A percentile compares a stretch with the other conserved stretches of the same genome.
Evolutionary conservation across 2,113 vertebrate species (phyloP).

Genomic region (Pipa parva): DNA sequence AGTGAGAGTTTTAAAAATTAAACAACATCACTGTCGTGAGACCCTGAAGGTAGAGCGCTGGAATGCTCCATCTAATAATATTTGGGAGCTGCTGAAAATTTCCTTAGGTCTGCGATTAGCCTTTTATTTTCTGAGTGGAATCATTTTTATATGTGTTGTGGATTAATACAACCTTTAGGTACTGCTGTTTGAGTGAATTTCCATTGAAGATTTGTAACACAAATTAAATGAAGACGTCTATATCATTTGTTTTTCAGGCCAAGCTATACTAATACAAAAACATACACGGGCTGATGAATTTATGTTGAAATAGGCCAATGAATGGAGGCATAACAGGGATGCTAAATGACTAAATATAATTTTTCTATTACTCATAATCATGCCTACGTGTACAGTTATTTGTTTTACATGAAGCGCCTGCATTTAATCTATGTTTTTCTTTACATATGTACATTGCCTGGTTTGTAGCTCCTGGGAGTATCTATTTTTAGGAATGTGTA

Average conservation of each 20-base stretch:
- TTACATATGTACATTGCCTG: conserved; percentile 20
- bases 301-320: conserved; percentile 36
- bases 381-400: conserved; percentile 25
- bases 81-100: no score
- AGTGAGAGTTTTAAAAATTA: no score
- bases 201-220: no score
- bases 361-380: conserved; percentile 36
- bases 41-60: no score
- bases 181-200: no score
- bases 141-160: no score
- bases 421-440: conserved; percentile 34
- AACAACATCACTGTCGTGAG: no score
- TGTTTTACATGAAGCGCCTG: conserved; percentile 38
- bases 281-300: conserved; percentile 31
- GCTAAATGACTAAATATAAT: conserved; percentile 38
- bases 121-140: no score
- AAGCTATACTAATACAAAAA: conserved; percentile 27
- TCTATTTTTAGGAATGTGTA: conserved; percentile 20
- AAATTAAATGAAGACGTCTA: no score
- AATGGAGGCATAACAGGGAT: conserved; percentile 29
- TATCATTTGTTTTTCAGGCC: conserved; percentile 7
- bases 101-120: no score
- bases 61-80: no score
- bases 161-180: no score
- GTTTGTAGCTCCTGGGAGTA: conserved; percentile 33